Conservation (phyloP, 2,797 vertebrate genomes). For the Rhynchotus rufescens region DNA sequence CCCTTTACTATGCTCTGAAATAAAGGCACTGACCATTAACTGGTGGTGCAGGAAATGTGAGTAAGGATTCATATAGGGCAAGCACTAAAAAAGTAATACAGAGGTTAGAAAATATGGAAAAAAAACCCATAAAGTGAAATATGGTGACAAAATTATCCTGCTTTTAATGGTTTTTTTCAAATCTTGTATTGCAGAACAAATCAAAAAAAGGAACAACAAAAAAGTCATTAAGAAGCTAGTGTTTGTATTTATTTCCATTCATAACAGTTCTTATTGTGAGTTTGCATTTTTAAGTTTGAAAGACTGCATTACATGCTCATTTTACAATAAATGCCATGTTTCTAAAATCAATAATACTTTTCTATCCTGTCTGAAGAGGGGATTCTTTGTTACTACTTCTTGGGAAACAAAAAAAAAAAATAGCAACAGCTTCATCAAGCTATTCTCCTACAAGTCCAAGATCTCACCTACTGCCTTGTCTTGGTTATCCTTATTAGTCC, state of each 20-base stretch:
- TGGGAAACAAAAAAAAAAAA: neutral
- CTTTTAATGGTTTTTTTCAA: neutral
- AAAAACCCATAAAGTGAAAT: accelerated
- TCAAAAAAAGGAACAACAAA: accelerated
- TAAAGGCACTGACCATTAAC: neutral
- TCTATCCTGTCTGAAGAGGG: accelerated
- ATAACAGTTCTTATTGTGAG: neutral
- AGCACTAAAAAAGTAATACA: neutral
- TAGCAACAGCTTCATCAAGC: neutral
- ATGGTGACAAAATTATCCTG: neutral
- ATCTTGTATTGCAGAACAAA: neutral
- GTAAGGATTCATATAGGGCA: neutral
- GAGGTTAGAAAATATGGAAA: neutral
- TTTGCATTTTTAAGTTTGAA: neutral
- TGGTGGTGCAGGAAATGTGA: neutral
- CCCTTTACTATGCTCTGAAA: neutral
- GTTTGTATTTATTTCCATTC: neutral
- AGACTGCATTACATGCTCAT: neutral
- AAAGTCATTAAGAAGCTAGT: accelerated
- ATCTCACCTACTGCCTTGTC: neutral
- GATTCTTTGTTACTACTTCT: neutral
- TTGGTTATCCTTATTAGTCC: neutral
- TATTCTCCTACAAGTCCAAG: neutral
- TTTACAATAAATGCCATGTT: neutral
- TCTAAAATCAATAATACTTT: neutral